Evolutionary conservation across 2,888 invertebrate species (phyloP), one percentile per base, ranked within the genome.

Genomic region (Meteorus cinctellus): DNA sequence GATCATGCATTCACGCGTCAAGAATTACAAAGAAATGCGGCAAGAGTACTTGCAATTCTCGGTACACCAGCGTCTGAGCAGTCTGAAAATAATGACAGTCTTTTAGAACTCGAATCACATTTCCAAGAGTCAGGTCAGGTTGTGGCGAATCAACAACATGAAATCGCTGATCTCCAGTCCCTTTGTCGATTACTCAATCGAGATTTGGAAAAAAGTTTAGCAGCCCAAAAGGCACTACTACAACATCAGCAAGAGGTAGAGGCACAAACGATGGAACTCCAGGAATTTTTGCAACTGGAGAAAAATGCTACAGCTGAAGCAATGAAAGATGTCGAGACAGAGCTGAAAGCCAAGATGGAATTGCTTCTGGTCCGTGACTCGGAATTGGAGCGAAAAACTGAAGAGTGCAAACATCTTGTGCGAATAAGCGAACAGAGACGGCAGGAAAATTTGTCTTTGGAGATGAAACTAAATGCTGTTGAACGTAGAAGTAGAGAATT

Each of bases 281-380:
- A 96, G 87, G 96, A 97, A 86, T 97, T 97, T 88, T 91, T 97
- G 79, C 95, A 96, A 83, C 95, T 95, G 12, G 97, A 97, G 90
- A 96, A 96, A 84, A 92, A 93, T 5, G 94, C 96, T 10, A 91
- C 97, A 82, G 92, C 93, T 29, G 96, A 96, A 85, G 94, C 96
- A 0, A 91, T 97, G 62, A 93, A 93, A 59, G 97, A 97, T 81
- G 91, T 94, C 1, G 97, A 97, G 89, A 87, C 89, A 0, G 94
- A 95, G 87, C 91, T 93, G 72, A 70, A 29, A 45, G 90, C 83
- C 78, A 90, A 78, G 86, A 89, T 85, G 73, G 85, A 87, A 65
- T 69, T 80, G 27, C 51, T 93, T 41, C 84, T 85, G 62, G 90
- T 91, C 80, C 91, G 91, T 66, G 92, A 93, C 77, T 90, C 90